Conservation (phyloP, 1,140 invertebrate genomes). For the Bombus pascuorum region DNA sequence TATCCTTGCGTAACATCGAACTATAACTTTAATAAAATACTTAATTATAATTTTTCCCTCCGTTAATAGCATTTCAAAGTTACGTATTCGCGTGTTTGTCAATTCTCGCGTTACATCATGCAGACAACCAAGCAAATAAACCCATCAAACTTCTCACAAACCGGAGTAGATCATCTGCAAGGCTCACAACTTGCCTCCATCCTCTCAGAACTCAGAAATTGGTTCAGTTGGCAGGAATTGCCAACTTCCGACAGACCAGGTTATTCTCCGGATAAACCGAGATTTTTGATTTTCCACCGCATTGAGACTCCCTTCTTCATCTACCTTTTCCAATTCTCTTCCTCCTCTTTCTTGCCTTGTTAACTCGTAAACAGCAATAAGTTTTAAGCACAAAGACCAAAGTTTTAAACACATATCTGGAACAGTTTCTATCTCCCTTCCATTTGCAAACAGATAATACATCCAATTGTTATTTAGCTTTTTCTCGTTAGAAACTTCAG, state of each 20-base stretch:
- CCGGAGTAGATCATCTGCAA: background rate
- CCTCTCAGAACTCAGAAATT: conserved; percentile 17
- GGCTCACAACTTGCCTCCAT: background rate
- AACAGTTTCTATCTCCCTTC: too few species aligned
- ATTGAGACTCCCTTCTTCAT: background rate
- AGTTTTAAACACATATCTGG: too few species aligned
- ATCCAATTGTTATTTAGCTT: too few species aligned
- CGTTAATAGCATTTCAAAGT: background rate
- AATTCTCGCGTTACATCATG: background rate
- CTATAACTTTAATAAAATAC: too few species aligned
- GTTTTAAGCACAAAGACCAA: too few species aligned
- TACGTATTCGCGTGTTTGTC: background rate
- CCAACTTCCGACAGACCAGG: background rate
- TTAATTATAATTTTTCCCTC: background rate
- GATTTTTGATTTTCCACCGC: conserved; percentile 14
- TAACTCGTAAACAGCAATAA: too few species aligned
- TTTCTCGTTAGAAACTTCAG: too few species aligned
- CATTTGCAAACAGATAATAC: too few species aligned
- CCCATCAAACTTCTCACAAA: background rate
- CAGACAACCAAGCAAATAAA: background rate
- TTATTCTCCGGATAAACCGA: conserved; percentile 18
- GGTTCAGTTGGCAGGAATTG: conserved; percentile 2
- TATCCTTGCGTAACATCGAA: too few species aligned
- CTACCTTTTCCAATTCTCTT: background rate
- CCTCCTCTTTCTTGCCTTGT: too few species aligned